These are phyloP conservation scores for Rhagoletis pomonella DNA, from an alignment of 1,140 invertebrate species.

Conservation along the genomic window DNA sequence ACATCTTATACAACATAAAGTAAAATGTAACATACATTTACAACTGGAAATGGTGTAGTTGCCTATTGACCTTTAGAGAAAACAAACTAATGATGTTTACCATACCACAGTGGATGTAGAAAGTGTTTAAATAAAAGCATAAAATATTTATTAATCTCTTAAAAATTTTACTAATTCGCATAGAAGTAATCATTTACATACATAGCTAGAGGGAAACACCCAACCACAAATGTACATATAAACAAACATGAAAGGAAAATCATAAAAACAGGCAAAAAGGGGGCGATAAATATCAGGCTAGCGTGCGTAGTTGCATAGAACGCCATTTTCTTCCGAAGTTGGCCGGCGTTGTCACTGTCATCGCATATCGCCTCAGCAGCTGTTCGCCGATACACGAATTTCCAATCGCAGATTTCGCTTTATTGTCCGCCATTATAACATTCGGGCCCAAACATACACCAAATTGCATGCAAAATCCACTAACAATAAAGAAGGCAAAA, in stretches of 20 bases:
- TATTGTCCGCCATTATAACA: constrained; percentile 30
- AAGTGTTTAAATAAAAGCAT: no score
- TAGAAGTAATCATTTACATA: no score
- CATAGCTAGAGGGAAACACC: no score
- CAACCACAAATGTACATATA: not conserved
- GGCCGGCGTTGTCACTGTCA: constrained; percentile 15
- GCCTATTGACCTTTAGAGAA: no score
- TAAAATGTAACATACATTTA: no score
- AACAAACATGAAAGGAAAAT: not conserved
- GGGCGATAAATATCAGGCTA: not conserved
- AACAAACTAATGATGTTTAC: no score
- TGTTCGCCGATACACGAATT: constrained; percentile 30
- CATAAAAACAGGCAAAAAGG: not conserved
- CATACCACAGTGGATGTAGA: no score
- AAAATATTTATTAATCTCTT: no score
- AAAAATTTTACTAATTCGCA: no score
- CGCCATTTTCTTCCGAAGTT: constrained; percentile 27
- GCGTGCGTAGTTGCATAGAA: not conserved
- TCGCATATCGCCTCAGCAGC: not conserved
- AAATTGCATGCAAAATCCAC: not conserved
- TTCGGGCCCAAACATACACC: not conserved
- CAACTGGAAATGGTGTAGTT: no score
- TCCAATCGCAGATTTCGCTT: constrained; percentile 34
- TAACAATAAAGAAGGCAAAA: constrained; percentile 1
- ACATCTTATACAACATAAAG: no score